phyloP scores from a whole-genome alignment of 2,113 vertebrate species.

The Plotosus lineatus region DNA sequence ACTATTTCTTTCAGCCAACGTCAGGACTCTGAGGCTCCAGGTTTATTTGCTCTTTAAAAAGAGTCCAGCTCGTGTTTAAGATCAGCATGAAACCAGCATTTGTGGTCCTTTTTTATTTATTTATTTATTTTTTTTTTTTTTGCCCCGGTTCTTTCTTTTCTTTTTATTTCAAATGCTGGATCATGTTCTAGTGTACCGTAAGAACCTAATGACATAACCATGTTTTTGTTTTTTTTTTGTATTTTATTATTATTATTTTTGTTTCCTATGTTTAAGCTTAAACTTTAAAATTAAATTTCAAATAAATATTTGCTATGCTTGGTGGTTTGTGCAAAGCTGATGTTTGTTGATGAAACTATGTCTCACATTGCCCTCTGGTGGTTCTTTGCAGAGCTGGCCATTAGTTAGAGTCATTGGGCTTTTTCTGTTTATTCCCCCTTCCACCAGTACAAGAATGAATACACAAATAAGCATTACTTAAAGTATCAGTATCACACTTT shows the following conservation, averaged over 20 bases:
- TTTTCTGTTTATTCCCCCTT: background rate
- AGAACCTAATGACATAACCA: too few species aligned
- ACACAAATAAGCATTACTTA: background rate
- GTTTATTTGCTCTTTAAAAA: background rate
- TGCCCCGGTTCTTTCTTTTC: too few species aligned
- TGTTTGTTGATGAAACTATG: slow-evolving; percentile 36
- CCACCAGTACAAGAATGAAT: background rate
- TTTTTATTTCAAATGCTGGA: background rate
- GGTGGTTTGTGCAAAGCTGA: background rate
- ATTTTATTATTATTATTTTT: too few species aligned
- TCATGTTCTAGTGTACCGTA: background rate
- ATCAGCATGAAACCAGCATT: background rate
- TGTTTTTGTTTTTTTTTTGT: too few species aligned
- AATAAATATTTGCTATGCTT: too few species aligned
- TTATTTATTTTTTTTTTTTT: background rate
- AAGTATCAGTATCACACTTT: background rate
- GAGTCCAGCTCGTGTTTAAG: background rate
- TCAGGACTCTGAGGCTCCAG: background rate
- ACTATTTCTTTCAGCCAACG: background rate
- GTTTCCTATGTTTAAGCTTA: too few species aligned
- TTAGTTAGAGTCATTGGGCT: background rate
- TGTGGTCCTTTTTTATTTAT: background rate
- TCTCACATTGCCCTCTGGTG: slow-evolving; percentile 65
- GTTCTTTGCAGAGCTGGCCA: slow-evolving; percentile 11
- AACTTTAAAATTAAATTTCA: too few species aligned